Conservation (phyloP, 2,113 vertebrate genomes). For the Felis catus region DNA sequence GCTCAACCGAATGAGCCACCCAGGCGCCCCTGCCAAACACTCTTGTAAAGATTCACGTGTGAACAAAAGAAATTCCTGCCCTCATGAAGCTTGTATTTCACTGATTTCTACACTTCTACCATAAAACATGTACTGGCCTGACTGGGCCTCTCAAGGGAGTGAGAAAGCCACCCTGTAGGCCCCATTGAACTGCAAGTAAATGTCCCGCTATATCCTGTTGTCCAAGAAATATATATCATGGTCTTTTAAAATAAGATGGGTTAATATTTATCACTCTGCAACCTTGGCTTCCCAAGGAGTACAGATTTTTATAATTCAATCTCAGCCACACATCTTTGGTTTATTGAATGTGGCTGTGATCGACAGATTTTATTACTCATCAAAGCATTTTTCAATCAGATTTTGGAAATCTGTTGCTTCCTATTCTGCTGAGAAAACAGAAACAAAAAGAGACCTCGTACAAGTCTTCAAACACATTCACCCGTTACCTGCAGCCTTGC, state of each 20-base stretch:
- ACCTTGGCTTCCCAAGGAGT: constrained; percentile 39
- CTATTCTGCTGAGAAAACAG: neutral
- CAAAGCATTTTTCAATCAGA: constrained; percentile 47
- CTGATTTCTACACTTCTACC: neutral
- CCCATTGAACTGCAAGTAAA: neutral
- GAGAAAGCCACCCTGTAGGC: neutral
- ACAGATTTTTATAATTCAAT: constrained; percentile 36
- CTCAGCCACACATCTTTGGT: neutral
- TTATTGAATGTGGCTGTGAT: constrained; percentile 29
- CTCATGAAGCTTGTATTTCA: neutral
- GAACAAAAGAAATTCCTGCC: constrained; percentile 12
- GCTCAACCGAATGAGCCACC: no score
- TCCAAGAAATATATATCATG: neutral
- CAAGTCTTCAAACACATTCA: neutral
- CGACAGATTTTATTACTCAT: constrained; percentile 44
- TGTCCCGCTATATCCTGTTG: neutral
- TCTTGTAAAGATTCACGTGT: neutral
- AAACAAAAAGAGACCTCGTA: neutral
- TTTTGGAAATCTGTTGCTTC: constrained; percentile 31
- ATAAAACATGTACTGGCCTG: neutral
- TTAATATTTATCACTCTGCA: constrained; percentile 25
- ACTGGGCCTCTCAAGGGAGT: no score
- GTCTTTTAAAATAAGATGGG: neutral
- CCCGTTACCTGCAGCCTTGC: neutral
- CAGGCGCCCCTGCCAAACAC: neutral